Evolutionary conservation across 2,797 vertebrate genomes (phyloP).

Genomic region (Urocyon cinereoargenteus): DNA sequence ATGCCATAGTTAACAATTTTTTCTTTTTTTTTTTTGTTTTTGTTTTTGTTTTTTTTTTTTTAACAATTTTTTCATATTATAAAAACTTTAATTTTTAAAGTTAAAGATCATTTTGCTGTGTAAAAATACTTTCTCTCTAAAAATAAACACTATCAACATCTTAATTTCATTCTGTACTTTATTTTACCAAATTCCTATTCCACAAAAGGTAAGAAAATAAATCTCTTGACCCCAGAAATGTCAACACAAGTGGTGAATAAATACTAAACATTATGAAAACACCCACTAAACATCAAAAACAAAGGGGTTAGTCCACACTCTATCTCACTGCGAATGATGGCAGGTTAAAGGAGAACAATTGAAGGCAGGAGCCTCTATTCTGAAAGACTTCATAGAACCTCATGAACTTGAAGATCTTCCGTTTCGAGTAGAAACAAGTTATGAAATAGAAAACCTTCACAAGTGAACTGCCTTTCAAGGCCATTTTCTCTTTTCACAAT

Average conservation of each 20-base stretch:
- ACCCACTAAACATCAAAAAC: not conserved
- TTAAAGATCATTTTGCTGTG: not conserved
- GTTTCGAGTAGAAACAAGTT: not conserved
- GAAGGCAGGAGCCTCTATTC: not conserved
- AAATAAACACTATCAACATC: not conserved
- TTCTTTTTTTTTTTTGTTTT: not conserved
- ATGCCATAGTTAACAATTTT: not conserved
- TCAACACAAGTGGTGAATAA: not conserved
- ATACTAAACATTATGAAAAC: constrained; percentile 20
- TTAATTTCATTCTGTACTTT: constrained; percentile 21
- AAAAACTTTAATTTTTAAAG: constrained; percentile 30
- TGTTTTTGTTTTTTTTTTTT: too few species aligned
- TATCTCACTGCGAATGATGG: not conserved
- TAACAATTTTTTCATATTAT: not conserved
- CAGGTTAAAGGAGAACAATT: not conserved
- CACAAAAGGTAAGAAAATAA: not conserved
- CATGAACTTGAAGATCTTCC: not conserved
- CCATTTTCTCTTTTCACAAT: constrained; percentile 6
- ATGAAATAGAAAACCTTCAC: constrained; percentile 8
- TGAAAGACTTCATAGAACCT: not conserved
- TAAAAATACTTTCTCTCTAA: not conserved
- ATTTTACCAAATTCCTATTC: constrained; percentile 22
- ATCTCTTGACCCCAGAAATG: not conserved
- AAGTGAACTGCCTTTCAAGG: constrained; percentile 1
- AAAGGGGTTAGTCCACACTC: not conserved